These are phyloP conservation scores for Agrypnus murinus DNA, from an alignment of 2,888 invertebrate species.

Conservation along the genomic window DNA sequence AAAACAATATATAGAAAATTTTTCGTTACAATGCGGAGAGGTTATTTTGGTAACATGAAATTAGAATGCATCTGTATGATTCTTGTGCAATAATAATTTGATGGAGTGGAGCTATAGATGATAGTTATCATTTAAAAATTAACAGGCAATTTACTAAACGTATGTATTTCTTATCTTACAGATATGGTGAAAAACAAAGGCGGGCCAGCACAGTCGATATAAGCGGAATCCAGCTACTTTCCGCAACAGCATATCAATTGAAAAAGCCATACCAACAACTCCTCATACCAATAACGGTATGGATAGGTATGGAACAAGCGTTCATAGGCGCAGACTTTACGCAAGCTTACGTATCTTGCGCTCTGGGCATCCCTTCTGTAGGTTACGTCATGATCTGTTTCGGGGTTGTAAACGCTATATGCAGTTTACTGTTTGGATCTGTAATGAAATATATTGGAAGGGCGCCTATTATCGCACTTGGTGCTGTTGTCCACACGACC, in stretches of 20 bases:
- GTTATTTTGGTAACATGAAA: no score
- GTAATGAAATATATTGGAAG: conserved; percentile 95
- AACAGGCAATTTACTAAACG: no score
- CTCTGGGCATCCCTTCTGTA: conserved; percentile 92
- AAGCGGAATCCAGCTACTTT: conserved; percentile 85
- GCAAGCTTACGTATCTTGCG: conserved; percentile 82
- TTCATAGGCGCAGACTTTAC: conserved; percentile 95
- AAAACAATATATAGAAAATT: no score
- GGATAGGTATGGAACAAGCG: conserved; percentile 98
- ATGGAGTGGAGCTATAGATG: no score
- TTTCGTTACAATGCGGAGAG: no score
- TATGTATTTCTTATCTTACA: no score
- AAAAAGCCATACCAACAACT: conserved; percentile 94
- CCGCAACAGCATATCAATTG: conserved; percentile 92
- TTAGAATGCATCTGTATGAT: no score
- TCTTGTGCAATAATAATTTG: no score
- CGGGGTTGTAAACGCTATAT: conserved; percentile 93
- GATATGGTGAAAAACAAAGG: conserved; percentile 91
- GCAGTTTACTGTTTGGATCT: conserved; percentile 92
- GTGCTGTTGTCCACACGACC: conserved; percentile 83
- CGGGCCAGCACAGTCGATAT: conserved; percentile 84
- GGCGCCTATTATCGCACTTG: conserved; percentile 76
- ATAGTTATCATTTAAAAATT: no score
- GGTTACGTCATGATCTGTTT: conserved; percentile 99
- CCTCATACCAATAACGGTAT: conserved; percentile 95